These are phyloP conservation scores for Cygnus olor DNA, from an alignment of 2,797 vertebrate species.

Conservation along the genomic window DNA sequence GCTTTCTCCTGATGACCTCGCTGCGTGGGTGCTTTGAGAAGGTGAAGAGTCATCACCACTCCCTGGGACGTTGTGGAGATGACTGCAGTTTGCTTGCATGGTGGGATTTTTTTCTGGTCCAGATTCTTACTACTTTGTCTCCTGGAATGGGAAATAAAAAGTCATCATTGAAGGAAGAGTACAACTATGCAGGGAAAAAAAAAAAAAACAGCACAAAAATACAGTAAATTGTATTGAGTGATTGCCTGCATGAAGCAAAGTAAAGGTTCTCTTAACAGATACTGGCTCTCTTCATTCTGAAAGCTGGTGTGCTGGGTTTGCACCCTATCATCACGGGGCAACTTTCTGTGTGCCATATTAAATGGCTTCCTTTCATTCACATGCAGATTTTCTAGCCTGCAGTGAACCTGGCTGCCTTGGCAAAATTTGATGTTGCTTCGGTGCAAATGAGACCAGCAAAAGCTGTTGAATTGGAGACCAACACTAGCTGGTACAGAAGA, in stretches of 20 bases:
- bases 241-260: background rate
- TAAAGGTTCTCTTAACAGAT: background rate
- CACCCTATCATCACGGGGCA: background rate
- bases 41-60: constrained; percentile 50
- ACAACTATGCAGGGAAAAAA: rapidly evolving
- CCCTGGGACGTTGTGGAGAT: constrained; percentile 74
- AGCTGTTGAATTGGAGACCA: background rate
- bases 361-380: background rate
- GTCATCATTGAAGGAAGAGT: background rate
- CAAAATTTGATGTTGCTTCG: background rate
- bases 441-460: background rate
- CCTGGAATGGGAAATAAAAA: constrained; percentile 56
- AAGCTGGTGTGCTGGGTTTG: background rate
- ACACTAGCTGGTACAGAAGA: background rate
- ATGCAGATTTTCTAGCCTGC: background rate
- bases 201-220: background rate
- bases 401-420: background rate
- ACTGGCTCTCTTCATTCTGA: background rate
- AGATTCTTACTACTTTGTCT: constrained; percentile 72
- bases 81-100: constrained; percentile 86
- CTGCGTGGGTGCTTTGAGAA: constrained; percentile 51
- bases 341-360: background rate
- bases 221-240: background rate
- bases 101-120: constrained; percentile 74
- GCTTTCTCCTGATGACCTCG: constrained; percentile 64